Base-by-base conservation (phyloP, 2,113 vertebrate genomes). In the Bubo blakistoni region DNA sequence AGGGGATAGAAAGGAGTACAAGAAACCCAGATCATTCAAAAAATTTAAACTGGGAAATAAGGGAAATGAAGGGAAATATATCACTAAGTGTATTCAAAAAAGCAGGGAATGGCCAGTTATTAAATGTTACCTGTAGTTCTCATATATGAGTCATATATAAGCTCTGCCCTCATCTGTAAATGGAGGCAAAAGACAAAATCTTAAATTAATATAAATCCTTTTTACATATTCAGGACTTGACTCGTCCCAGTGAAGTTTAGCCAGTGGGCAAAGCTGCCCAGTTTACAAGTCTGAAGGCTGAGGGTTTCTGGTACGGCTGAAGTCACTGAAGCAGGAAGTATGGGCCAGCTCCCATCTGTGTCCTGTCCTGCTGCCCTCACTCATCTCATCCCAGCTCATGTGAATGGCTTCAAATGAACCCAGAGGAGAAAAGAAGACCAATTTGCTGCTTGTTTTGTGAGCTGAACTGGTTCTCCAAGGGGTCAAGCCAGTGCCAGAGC, bases 321-420 rank as follows among this genome's bases (percentile, higher is more conserved):
- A 65, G 44, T 29, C 5, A 1, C 16, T 34, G 52, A 55, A 77
- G 62, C 1, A 3, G 54, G n/a, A 52, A 40, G n/a, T 36, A 26
- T 13, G 11, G 36, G 19, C 58, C 40, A 36, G 52, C 9, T 85
- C 58, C 29, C 29, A 1, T 8, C 36, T 40, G 8, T 25, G 51
- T 55, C 17, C 46, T 15, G 4, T 46, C 32, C 47, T 2, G 4
- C 76, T 67, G 27, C 36, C 29, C n/a, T 69, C 1, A 0, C 59
- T 16, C 2, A 0, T 24, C 51, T 52, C 76, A 42, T 42, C 16
- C 46, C 57, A 66, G 9, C n/a, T 76, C 24, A 61, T 1, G 7
- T 3, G 2, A 25, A 66, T 11, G 17, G 20, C 36, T 88, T 71
- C 51, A 36, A 8, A 76, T 22, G 62, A 85, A 40, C 10, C 1